Percentiles rank a stretch among this genome's conserved stretches.
Conservation (phyloP, 2,113 vertebrate species). For the Oreochromis spilurus region DNA sequence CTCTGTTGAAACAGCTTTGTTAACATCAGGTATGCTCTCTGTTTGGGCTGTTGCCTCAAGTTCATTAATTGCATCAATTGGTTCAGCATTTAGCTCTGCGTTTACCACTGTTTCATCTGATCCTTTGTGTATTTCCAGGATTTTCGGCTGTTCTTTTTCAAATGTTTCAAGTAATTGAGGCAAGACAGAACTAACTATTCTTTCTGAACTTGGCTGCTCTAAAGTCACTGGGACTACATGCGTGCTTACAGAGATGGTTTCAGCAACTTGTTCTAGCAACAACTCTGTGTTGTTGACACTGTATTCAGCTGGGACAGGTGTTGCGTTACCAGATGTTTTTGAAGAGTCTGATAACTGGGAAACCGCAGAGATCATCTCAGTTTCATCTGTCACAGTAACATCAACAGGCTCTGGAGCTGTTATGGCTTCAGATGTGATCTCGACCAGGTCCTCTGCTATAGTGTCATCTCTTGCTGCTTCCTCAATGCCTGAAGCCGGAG, state of each 20-base stretch:
- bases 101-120: conserved; percentile 21
- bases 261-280: conserved; percentile 75
- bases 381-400: conserved; percentile 74
- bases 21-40: conserved; percentile 43
- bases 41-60: neutral
- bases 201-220: conserved; percentile 11
- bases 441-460: conserved; percentile 70
- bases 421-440: conserved; percentile 78
- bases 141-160: conserved; percentile 13
- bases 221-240: conserved; percentile 12
- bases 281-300: conserved; percentile 66
- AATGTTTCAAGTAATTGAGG: conserved; percentile 27
- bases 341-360: conserved; percentile 83
- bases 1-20: conserved; percentile 34
- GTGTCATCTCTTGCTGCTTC: conserved; percentile 66
- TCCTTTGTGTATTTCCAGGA: conserved; percentile 13
- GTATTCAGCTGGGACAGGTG: conserved; percentile 76
- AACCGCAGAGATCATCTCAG: conserved; percentile 89
- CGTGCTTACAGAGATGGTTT: conserved; percentile 67
- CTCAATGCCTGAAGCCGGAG: conserved; percentile 51
- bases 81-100: conserved; percentile 29
- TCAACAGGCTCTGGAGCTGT: conserved; percentile 78
- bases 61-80: conserved; percentile 26
- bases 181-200: conserved; percentile 8
- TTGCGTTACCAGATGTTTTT: conserved; percentile 83